Evolutionary conservation across 2,888 invertebrate species (phyloP), one percentile per base, ranked within the genome.

Genomic region (Leptogaster cylindrica): DNA sequence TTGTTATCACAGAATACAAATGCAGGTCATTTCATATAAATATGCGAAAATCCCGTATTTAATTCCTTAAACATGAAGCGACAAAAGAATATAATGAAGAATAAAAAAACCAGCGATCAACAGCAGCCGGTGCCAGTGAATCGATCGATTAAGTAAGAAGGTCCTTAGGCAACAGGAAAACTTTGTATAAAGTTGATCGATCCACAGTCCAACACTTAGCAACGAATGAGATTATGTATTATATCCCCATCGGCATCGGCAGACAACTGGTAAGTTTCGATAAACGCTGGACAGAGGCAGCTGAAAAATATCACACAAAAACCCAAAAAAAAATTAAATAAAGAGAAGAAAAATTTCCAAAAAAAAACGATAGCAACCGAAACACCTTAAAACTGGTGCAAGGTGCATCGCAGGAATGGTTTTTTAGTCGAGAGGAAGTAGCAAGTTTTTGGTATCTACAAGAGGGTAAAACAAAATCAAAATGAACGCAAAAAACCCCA

Each of bases 361-460:
- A 27, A 20, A 25, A 65, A 66, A 66, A 66, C 52, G 46, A 66
- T 28, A 16, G 41, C 31, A 31, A 20, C n/a, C 18, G 41, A 63
- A 46, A 31, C 46, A 46, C 46, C 44, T 63, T 63, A 63, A 55
- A 61, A 63, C 28, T 63, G 63, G 31, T 46, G 63, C 63, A 63
- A 63, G 63, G 63, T 63, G 63, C 63, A 63, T 28, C 23, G n/a
- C 18, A 46, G 52, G 8, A 10, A 25, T 55, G 36, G 55, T 55
- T n/a, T n/a, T n/a, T n/a, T n/a, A 14, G 36, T 55, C 25, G 55
- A 55, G 55, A 55, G 55, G 55, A 55, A 55, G 55, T 36, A 55
- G 55, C 55, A 20, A 55, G 55, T 55, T 55, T 55, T 55, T 55
- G 55, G 55, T 55, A 36, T 36, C 55, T 55, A 10, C 8, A 10